phyloP scores from a whole-genome alignment of 2,113 vertebrate species.

The Saimiri boliviensis region DNA sequence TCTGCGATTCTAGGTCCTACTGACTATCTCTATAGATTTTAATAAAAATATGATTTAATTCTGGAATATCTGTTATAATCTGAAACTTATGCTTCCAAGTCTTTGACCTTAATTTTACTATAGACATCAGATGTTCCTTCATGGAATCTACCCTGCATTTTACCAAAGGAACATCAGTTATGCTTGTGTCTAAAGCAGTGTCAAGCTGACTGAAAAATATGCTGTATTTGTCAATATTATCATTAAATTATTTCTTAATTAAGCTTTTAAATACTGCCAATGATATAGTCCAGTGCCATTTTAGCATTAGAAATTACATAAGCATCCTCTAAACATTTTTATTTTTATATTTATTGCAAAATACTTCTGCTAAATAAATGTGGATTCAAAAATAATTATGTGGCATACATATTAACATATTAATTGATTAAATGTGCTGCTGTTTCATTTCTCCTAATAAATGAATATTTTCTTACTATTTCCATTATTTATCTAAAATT shows the following conservation, averaged over 20 bases:
- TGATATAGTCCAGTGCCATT: conserved; percentile 44
- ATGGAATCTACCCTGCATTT: neutral
- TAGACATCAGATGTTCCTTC: conserved; percentile 13
- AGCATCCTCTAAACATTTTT: conserved; percentile 14
- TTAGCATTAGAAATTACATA: conserved; percentile 49
- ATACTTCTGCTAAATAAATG: conserved; percentile 39
- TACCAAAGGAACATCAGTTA: conserved; percentile 8
- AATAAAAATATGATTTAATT: conserved; percentile 58
- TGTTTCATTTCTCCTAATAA: conserved; percentile 43
- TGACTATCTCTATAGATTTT: conserved; percentile 40
- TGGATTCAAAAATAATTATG: conserved; percentile 42
- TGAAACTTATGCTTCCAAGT: conserved; percentile 43
- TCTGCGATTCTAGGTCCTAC: conserved; percentile 11
- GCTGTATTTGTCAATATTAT: conserved; percentile 16
- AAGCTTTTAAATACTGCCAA: conserved; percentile 24
- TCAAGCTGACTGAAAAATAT: conserved; percentile 36
- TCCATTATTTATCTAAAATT: neutral
- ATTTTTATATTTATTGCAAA: conserved; percentile 51
- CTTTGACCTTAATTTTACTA: conserved; percentile 59
- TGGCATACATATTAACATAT: neutral
- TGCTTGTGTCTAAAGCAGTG: conserved; percentile 17
- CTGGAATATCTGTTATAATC: conserved; percentile 37
- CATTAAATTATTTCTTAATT: conserved; percentile 60
- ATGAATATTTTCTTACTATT: neutral
- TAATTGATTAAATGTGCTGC: neutral